Conservation (phyloP, 92 coral and sea anemone species). For the Palythoa heliodiscus region DNA sequence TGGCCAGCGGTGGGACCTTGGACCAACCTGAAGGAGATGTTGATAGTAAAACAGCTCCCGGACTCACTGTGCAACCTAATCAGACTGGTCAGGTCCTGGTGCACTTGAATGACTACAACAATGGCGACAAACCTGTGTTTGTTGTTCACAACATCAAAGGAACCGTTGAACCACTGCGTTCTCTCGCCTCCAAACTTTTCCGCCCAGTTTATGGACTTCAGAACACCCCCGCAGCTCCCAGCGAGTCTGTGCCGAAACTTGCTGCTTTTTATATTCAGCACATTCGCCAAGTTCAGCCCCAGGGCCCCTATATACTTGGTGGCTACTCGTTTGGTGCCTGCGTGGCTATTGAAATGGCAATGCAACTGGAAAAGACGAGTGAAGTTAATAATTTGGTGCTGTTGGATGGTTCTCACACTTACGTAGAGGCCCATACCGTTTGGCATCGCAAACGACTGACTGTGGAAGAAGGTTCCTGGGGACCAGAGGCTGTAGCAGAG, state of each 20-base stretch:
- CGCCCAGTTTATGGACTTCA: conserved; percentile 79
- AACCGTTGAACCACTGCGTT: conserved; percentile 73
- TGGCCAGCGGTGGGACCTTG: conserved; percentile 52
- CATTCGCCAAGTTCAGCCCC: conserved; percentile 66
- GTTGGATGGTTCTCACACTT: conserved; percentile 82
- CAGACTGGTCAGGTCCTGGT: conserved; percentile 49
- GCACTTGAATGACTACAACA: conserved; percentile 66
- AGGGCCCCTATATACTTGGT: conserved; percentile 72
- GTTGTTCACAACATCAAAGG: conserved; percentile 80
- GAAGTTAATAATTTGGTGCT: conserved; percentile 71
- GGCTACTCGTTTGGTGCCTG: conserved; percentile 90
- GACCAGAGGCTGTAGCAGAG: conserved; percentile 69
- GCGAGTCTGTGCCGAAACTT: conserved; percentile 58
- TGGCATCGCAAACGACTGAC: conserved; percentile 74
- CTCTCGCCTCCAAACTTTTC: conserved; percentile 62
- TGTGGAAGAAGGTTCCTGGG: conserved; percentile 66
- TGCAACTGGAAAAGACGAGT: conserved; percentile 80
- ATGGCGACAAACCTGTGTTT: conserved; percentile 69
- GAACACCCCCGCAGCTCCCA: conserved; percentile 66
- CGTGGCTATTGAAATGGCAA: conserved; percentile 82
- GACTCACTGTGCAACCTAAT: conserved; percentile 29
- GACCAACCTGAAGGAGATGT: conserved; percentile 36
- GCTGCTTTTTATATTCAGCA: conserved; percentile 64
- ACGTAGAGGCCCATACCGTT: conserved; percentile 76
- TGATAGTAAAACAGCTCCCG: neutral